Percentiles rank a stretch among this genome's conserved stretches.
phyloP scores from a whole-genome alignment of 1,140 invertebrate genomes.

The Ostrea denselamellosa region DNA sequence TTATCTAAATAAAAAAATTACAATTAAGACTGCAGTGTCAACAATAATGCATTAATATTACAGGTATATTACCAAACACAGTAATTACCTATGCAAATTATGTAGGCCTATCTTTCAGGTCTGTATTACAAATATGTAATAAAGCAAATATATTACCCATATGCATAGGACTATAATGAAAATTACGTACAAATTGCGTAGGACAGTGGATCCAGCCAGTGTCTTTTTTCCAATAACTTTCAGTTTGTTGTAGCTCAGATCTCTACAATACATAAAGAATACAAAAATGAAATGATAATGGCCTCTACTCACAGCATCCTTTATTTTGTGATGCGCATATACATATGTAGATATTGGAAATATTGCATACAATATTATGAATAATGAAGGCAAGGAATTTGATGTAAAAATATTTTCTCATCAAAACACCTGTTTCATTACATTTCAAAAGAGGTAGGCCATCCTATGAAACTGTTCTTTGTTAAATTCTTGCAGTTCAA shows the following conservation, averaged over 20 bases:
- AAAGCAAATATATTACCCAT: background rate
- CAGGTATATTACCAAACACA: background rate
- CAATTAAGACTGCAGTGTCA: background rate
- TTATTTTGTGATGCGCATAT: background rate
- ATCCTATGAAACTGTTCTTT: background rate
- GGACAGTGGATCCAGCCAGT: slow-evolving; percentile 88
- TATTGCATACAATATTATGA: no score
- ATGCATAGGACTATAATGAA: background rate
- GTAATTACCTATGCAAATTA: background rate
- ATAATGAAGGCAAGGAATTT: background rate
- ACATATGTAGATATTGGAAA: background rate
- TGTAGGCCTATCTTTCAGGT: background rate
- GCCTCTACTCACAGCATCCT: background rate
- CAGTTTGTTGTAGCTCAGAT: slow-evolving; percentile 95
- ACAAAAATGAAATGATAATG: background rate
- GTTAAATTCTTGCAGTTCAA: background rate
- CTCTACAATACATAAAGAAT: slow-evolving; percentile 84
- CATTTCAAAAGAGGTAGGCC: background rate
- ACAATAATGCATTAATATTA: background rate
- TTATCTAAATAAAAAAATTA: background rate
- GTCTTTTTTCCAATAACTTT: slow-evolving; percentile 92
- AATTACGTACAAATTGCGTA: slow-evolving; percentile 89
- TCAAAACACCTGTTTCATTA: background rate
- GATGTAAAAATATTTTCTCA: background rate
- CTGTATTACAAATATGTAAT: background rate